Percentiles rank a stretch among this genome's conserved stretches.
phyloP scores from a whole-genome alignment of 2,113 vertebrate genomes.

The Haemorhous mexicanus region DNA sequence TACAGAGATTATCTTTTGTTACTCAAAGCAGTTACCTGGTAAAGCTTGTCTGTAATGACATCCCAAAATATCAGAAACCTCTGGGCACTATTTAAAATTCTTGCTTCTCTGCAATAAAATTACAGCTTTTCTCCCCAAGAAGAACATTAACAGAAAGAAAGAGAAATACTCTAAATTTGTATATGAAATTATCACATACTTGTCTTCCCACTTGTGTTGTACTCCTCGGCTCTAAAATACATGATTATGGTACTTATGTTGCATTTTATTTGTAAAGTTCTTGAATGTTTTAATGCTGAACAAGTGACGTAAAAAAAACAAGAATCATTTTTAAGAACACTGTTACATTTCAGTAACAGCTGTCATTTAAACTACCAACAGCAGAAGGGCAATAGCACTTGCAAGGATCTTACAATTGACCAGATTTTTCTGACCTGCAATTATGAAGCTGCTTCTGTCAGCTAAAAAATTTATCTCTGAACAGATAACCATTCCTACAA shows the following conservation, averaged over 20 bases:
- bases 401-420: not conserved
- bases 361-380: not conserved
- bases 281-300: not conserved
- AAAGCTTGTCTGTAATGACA: not conserved
- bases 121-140: not conserved
- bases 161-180: not conserved
- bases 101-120: not conserved
- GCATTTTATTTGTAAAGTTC: not conserved
- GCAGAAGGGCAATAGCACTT: not conserved
- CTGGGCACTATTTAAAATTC: not conserved
- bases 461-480: not conserved
- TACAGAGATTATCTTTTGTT: conserved; percentile 4
- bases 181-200: not conserved
- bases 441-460: not conserved
- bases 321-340: not conserved
- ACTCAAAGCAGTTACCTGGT: not conserved
- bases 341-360: not conserved
- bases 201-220: not conserved
- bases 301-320: not conserved
- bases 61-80: not conserved
- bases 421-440: not conserved
- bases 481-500: not conserved
- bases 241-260: not conserved
- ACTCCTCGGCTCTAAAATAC: not conserved
- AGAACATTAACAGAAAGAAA: not conserved